A percentile compares a stretch with the other conserved stretches of the same genome.
Evolutionary conservation across 2,888 invertebrate species (phyloP).

Genomic region (Phytoseiulus persimilis): DNA sequence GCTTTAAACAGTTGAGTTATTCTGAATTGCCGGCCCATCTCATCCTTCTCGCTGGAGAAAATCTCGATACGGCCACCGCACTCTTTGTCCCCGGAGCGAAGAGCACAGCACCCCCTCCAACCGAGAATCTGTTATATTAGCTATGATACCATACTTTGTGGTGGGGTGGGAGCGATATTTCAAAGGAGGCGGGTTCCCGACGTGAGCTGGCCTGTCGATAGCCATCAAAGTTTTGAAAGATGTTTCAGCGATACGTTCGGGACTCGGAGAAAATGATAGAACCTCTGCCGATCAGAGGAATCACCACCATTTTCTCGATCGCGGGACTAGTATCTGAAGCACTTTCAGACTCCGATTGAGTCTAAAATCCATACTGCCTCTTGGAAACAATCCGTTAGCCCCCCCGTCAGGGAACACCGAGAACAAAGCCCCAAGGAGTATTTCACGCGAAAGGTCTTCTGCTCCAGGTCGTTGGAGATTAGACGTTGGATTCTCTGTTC

Average conservation of each 20-base stretch:
- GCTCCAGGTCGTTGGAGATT: no score
- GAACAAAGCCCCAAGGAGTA: neutral
- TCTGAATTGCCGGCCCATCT: no score
- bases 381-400: neutral
- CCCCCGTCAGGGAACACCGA: neutral
- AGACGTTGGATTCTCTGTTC: no score
- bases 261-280: neutral
- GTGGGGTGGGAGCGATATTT: neutral
- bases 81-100: neutral
- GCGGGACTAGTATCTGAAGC: neutral
- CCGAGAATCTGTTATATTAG: neutral
- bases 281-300: neutral
- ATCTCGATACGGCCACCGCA: neutral
- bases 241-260: neutral
- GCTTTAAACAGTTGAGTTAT: no score
- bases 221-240: neutral
- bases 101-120: neutral
- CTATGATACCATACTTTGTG: neutral
- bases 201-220: neutral
- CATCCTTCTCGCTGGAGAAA: no score
- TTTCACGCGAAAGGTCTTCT: neutral
- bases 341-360: neutral
- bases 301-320: neutral
- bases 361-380: neutral
- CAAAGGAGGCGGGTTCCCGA: neutral